These are phyloP conservation scores for Stomorhina lunata DNA, from an alignment of 2,888 invertebrate species.

Conservation along the genomic window DNA sequence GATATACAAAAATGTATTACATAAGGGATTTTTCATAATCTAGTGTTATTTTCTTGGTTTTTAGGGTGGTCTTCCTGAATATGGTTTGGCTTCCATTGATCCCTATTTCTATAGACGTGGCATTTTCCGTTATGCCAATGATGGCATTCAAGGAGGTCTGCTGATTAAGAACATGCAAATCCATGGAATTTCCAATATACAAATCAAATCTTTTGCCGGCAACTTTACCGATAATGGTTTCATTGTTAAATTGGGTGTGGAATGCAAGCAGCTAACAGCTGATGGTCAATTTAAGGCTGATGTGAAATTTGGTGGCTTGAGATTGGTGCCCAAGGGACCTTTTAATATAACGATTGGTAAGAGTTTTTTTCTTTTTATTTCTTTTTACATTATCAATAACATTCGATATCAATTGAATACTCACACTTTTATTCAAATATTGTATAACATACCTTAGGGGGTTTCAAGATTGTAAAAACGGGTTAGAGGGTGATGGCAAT, in stretches of 20 bases:
- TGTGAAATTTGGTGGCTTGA: slow-evolving; percentile 83
- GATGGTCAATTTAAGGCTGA: slow-evolving; percentile 84
- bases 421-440: no score
- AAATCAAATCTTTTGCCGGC: slow-evolving; percentile 82
- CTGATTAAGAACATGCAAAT: slow-evolving; percentile 80
- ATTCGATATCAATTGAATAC: no score
- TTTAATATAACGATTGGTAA: slow-evolving; percentile 84
- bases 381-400: no score
- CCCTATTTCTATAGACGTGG: slow-evolving; percentile 77
- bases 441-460: no score
- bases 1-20: not conserved
- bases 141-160: slow-evolving; percentile 76
- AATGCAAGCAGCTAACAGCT: slow-evolving; percentile 81
- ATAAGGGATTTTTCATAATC: not conserved
- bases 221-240: slow-evolving; percentile 82
- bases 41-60: not conserved
- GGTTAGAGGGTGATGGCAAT: no score
- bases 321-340: slow-evolving; percentile 83
- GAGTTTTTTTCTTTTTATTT: not conserved
- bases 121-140: slow-evolving; percentile 77
- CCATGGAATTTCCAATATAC: slow-evolving; percentile 81
- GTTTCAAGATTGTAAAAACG: no score
- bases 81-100: slow-evolving; percentile 74
- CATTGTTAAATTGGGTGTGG: slow-evolving; percentile 83
- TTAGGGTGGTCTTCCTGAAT: slow-evolving; percentile 72